Percentiles rank a stretch among this genome's conserved stretches.
These are phyloP conservation scores for Bos indicus DNA, from an alignment of 2,113 vertebrate genomes.

Conservation along the genomic window DNA sequence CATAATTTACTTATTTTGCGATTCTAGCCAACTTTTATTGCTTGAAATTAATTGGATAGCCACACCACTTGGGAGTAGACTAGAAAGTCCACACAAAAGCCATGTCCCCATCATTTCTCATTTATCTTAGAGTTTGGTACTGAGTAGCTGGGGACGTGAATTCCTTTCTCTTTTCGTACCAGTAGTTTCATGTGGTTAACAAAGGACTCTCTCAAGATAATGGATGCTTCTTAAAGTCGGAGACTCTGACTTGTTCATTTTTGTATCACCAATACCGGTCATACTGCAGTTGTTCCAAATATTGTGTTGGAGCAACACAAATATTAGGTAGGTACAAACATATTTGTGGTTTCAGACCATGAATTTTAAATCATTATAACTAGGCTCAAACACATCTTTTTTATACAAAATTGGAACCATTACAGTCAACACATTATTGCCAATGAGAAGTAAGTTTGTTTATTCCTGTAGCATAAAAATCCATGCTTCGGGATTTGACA, in stretches of 20 bases:
- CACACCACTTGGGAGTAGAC: background rate
- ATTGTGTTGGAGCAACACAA: background rate
- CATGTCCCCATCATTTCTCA: background rate
- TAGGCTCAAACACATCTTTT: background rate
- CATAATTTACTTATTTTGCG: background rate
- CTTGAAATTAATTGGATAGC: conserved; percentile 10
- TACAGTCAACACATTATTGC: background rate
- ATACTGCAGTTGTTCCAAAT: background rate
- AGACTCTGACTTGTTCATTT: background rate
- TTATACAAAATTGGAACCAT: background rate
- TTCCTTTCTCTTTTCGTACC: background rate
- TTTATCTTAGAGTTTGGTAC: background rate
- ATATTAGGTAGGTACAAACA: background rate
- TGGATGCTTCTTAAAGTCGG: background rate
- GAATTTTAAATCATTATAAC: background rate
- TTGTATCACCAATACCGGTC: background rate
- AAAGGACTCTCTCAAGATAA: background rate
- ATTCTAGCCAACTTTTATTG: background rate
- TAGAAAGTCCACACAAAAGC: background rate
- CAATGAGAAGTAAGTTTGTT: background rate
- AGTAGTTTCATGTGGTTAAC: background rate
- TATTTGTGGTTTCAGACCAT: background rate
- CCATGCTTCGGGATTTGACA: background rate
- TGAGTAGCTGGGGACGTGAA: background rate
- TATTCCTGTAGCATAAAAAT: background rate